Base-by-base conservation (phyloP, 2,888 invertebrate genomes). In the Conistra vaccinii region DNA sequence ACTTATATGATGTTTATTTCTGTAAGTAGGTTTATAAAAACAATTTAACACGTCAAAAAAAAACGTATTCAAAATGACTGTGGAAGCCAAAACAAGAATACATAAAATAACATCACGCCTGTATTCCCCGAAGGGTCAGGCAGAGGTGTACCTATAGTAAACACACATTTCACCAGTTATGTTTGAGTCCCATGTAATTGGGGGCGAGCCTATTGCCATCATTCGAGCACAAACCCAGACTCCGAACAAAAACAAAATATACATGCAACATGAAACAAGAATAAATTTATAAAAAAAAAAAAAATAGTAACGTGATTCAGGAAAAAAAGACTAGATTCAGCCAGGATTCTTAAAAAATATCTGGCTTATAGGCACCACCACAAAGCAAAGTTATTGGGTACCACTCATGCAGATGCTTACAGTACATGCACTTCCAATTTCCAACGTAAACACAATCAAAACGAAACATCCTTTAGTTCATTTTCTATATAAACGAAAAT, bases 401-500 rank as follows among this genome's bases (percentile, higher is more conserved):
- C 7, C 29, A 48, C 14, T 35, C 1, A 35, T n/a, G 29, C 14
- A 20, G 20, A 45, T 45, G 5, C 17, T 10, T 12, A 14, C 17
- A n/a, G n/a, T 51, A 53, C 1, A 77, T 58, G 48, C 51, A 60
- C n/a, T 78, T 78, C 26, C 51, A 62, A 63, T 78, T 71, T 63
- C 26, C 26, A 63, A 72, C 5, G 45, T 45, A 48, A 39, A 82
- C 35, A 69, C 51, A 75, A 69, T 75, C 66, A 80, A 67, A 75
- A 42, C 62, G 3, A 61, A 69, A 76, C 48, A 68, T 68, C 29
- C 39, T 71, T 75, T 73, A 81, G 48, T 66, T 82, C 63, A 51
- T 71, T 70, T 32, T 77, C 26, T 63, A 73, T 57, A 71, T 74
- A 85, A 81, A 87, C 67, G 81, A 67, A 81, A 82, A 74, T 78